Base-by-base conservation (phyloP, 2,113 vertebrate genomes). In the Semicossyphus pulcher region DNA sequence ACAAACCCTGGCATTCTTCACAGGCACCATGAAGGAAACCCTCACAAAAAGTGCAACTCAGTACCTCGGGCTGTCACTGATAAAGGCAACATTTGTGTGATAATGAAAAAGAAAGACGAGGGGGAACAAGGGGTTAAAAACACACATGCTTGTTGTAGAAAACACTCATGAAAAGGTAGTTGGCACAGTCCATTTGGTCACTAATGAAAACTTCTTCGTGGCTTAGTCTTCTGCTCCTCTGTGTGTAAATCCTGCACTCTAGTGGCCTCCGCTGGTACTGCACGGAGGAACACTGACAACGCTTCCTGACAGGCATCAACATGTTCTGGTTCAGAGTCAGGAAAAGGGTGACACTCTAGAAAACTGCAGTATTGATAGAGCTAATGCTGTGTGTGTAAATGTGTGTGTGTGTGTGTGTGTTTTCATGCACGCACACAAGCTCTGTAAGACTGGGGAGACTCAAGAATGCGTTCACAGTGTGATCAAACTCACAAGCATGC, bases 151-250 rank as follows among this genome's bases (percentile, higher is more conserved):
- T 73, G 70, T 81, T 63, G 76, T 88, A 85, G 64, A 90, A 87
- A 93, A 91, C 89, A 88, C 88, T 86, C 80, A 78, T 67, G 78
- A 87, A 77, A 90, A 90, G 87, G 81, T 90, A 72, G 83, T 91
- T 94, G 92, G 92, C 94, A 94, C 94, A 94, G 94, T 94, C 86
- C 89, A 85, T 94, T 94, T 94, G 94, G 94, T 94, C 94, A 92
- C 93, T 89, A 48, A 92, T 61, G 84, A 86, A 84, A 84, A 80
- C 77, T 60, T 89, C 76, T 93, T 89, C 78, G 88, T 93, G 92
- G 92, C 89, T 63, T 77, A 78, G 78, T 80, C 83, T 73, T 82
- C 85, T 81, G 76, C 70, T 89, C 72, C 67, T 75, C 60, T 59
- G 37, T 76, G 51, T 64, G 48, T 59, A 23, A 61, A 71, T 70